Conservation (phyloP, 2,888 invertebrate genomes). For the Hydroisotoma schaefferi region DNA sequence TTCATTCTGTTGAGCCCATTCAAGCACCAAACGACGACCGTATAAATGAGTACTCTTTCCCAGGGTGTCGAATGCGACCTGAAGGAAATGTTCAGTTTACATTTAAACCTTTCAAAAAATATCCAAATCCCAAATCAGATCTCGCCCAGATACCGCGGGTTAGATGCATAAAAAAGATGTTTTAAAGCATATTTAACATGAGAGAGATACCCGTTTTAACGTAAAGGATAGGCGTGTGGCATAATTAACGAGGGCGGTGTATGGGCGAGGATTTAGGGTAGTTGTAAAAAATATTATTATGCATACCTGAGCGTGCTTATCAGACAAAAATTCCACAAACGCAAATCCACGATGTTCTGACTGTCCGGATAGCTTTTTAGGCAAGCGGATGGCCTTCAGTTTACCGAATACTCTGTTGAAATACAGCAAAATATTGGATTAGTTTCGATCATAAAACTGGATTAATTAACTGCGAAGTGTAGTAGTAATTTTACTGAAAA, state of each 20-base stretch:
- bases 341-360: slow-evolving; percentile 91
- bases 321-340: slow-evolving; percentile 87
- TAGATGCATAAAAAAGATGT: too few species aligned
- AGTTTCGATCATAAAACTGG: slow-evolving; percentile 5
- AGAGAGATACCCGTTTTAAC: too few species aligned
- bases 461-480: neutral
- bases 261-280: too few species aligned
- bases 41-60: slow-evolving; percentile 96
- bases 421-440: slow-evolving; percentile 24
- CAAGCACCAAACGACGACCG: slow-evolving; percentile 87
- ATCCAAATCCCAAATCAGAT: too few species aligned
- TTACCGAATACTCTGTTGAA: slow-evolving; percentile 82
- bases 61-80: slow-evolving; percentile 88
- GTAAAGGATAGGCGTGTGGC: too few species aligned
- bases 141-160: too few species aligned
- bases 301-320: slow-evolving; percentile 83
- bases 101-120: too few species aligned
- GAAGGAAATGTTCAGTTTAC: slow-evolving; percentile 24
- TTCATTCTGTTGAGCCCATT: slow-evolving; percentile 83
- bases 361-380: slow-evolving; percentile 77
- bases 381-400: slow-evolving; percentile 81
- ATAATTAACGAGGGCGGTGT: too few species aligned
- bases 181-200: too few species aligned
- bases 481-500: slow-evolving; percentile 83
- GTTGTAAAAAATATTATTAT: slow-evolving; percentile 4